Base-by-base conservation (phyloP, 35 echinoderm and acorn worm species). In the Nesometra sesokonis region DNA sequence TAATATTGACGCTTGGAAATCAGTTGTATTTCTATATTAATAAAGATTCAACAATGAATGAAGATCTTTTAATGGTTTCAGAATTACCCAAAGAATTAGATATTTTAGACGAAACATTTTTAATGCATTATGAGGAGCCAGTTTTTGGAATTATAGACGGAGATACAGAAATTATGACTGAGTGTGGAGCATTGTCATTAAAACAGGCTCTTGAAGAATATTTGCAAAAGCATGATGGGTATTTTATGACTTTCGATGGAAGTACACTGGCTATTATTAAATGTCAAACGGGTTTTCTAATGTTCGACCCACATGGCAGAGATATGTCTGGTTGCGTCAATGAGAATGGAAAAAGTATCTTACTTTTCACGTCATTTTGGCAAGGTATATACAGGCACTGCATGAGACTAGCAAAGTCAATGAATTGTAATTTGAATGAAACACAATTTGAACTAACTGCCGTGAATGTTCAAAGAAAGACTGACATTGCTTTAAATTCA, bases 121-220 rank as follows among this genome's bases (percentile, higher is more conserved):
- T 29, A 84, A 84, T 84, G 2, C 5, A 15, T 84, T 46, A 17
- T 30, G 46, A n/a, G 5, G 82, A 84, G 17, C 29, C 82, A 43
- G 82, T 84, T 3, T 84, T 84, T 84, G 82, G 82, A 11, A 84
- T 84, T 84, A 84, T 84, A 84, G 82, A 84, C 46, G 36, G 82
- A 17, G 29, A 84, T 84, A 0, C 15, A 40, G 39, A 84, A 35
- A 7, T 13, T 17, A 36, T 84, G 82, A 36, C 33, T 15, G 82
- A 84, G 32, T 84, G 31, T 84, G 82, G 82, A 7, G 82, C 82
- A 7, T 32, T 84, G 30, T 84, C 39, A 84, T 84, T 84, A 84
- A 43, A 84, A 0, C 82, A 84, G 13, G 82, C 82, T 43, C 82
- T 84, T 84, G 82, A 84, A 84, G 35, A 84, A 38, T 2, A 84